Conservation (phyloP, 2,888 invertebrate species). For the Athalia circularis region DNA sequence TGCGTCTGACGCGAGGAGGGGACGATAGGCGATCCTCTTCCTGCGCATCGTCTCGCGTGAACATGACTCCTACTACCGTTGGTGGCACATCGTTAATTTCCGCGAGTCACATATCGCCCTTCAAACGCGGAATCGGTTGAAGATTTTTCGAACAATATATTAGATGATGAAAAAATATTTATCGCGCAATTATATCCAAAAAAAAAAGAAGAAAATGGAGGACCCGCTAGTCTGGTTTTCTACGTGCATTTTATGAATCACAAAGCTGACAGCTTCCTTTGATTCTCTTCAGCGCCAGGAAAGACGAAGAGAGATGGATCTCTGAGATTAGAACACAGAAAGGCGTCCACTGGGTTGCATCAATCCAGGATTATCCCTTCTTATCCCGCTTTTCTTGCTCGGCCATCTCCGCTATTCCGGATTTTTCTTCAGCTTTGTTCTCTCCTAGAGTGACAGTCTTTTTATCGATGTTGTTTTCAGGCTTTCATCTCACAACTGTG, state of each 20-base stretch:
- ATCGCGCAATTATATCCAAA: background rate
- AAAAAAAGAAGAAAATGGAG: background rate
- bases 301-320: conserved; percentile 31
- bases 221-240: background rate
- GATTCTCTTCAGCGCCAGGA: conserved; percentile 1
- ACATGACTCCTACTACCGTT: background rate
- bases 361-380: conserved; percentile 54
- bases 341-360: conserved; percentile 47
- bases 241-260: conserved; percentile 30
- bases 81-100: too few relatives aligned
- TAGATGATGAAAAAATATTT: too few relatives aligned
- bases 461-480: conserved; percentile 10
- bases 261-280: conserved; percentile 36
- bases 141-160: too few relatives aligned
- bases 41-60: background rate
- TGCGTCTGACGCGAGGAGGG: conserved; percentile 37
- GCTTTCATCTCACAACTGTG: background rate
- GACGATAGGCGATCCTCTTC: conserved; percentile 16
- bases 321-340: conserved; percentile 58
- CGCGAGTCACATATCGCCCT: background rate
- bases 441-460: conserved; percentile 24
- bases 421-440: conserved; percentile 26
- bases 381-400: conserved; percentile 51
- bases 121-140: too few relatives aligned
- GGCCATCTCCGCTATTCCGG: conserved; percentile 9